These are phyloP conservation scores for Donacobius atricapilla DNA, from an alignment of 2,113 vertebrate species.

Conservation along the genomic window DNA sequence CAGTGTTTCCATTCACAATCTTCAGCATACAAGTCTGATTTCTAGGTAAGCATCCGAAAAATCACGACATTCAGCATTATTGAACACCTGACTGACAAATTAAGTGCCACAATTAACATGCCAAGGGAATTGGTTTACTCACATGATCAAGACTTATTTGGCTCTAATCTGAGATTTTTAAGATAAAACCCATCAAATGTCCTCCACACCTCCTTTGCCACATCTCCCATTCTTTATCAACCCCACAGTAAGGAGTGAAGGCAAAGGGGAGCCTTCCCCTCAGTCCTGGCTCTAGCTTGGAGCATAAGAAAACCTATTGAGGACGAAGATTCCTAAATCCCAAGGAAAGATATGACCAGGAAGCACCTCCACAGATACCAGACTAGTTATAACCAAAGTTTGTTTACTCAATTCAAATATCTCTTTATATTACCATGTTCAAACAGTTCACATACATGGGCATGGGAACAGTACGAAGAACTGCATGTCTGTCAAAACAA, in stretches of 20 bases:
- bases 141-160: neutral
- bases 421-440: neutral
- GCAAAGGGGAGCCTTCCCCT: neutral
- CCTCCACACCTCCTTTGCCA: neutral
- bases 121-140: neutral
- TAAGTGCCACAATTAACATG: neutral
- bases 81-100: neutral
- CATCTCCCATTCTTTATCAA: neutral
- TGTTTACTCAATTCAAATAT: neutral
- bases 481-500: neutral
- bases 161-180: neutral
- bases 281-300: neutral
- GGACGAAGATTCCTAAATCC: neutral
- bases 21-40: neutral
- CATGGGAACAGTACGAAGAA: neutral
- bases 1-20: neutral
- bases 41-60: neutral
- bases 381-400: neutral
- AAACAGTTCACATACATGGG: neutral
- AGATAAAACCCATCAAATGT: neutral
- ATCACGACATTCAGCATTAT: neutral
- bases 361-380: neutral
- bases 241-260: neutral
- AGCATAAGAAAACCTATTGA: fast-evolving
- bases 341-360: neutral